These are phyloP conservation scores for Merodon equestris DNA, from an alignment of 2,888 invertebrate genomes.

Conservation along the genomic window DNA sequence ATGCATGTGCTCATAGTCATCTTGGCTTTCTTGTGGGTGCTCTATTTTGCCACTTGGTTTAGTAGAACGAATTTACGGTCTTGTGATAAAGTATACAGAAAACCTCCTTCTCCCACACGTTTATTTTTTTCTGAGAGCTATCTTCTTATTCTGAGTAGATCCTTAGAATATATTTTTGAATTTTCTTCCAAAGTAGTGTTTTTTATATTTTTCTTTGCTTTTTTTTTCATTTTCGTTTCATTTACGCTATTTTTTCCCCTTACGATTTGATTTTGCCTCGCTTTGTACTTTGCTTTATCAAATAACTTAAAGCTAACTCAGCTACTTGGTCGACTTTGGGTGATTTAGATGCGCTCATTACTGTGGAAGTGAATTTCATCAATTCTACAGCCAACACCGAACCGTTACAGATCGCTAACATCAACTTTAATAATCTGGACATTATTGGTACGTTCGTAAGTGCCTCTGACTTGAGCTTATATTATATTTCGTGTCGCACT, in stretches of 20 bases:
- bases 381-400: slow-evolving; percentile 77
- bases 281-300: slow-evolving; percentile 39
- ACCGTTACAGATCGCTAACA: slow-evolving; percentile 87
- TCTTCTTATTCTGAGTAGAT: slow-evolving; percentile 9
- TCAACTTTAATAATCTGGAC: slow-evolving; percentile 96
- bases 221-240: slow-evolving; percentile 19
- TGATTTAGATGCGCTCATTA: slow-evolving; percentile 87
- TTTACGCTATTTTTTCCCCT: slow-evolving; percentile 29
- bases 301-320: slow-evolving; percentile 69
- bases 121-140: background rate
- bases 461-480: too few relatives aligned
- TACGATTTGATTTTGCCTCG: slow-evolving; percentile 54
- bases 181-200: too few relatives aligned
- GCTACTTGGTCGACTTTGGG: slow-evolving; percentile 72
- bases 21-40: too few relatives aligned
- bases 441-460: slow-evolving; percentile 93
- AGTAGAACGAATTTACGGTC: too few relatives aligned
- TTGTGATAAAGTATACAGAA: too few relatives aligned
- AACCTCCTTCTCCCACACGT: too few relatives aligned
- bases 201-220: slow-evolving; percentile 1
- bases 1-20: too few relatives aligned
- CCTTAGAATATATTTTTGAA: background rate
- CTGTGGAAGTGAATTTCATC: slow-evolving; percentile 89
- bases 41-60: too few relatives aligned
- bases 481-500: too few relatives aligned